Evolutionary conservation across 2,888 invertebrate genomes (phyloP), one percentile per base, ranked within the genome.

Genomic region (Agriopis leucophaearia): DNA sequence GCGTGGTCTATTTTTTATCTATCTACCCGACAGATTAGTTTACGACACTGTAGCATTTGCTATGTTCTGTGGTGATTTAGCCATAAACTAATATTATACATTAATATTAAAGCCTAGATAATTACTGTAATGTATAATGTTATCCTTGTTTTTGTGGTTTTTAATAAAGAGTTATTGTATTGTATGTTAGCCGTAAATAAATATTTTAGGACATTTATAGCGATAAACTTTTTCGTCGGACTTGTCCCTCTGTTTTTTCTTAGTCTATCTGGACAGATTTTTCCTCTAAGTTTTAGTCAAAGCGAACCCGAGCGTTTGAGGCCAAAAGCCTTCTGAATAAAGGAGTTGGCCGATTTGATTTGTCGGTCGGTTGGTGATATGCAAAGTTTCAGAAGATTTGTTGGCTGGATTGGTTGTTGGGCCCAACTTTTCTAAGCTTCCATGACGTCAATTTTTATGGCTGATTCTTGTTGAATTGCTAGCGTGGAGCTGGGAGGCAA

Each of bases 301-400:
- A 66, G 66, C 50, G 48, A 64, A 64, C 57, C 50, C 59, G 63
- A 48, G 36, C 64, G 68, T 68, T 68, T 68, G 68, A 68, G 68
- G 50, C 40, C 44, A 27, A 59, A 68, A 56, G 48, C 62, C 59
- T 63, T 63, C 51, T 54, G 59, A 60, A 68, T 68, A 68, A 68
- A 68, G 62, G 62, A 66, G 67, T 67, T 52, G 62, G 54, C 57
- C 63, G 63, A 59, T 68, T 68, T 68, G 63, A 68, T 68, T 68
- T 68, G 63, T 64, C 68, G 68, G 63, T 64, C 55, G 59, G 68
- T 60, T 68, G 68, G 63, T 68, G 68, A 68, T 68, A 64, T 64
- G 68, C 38, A 68, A 68, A 68, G 68, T 68, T 68, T 68, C 16
- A 50, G 58, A 67, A 57, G 62, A 62, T 61, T 59, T 61, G 59